A percentile compares a stretch with the other conserved stretches of the same genome.
Conservation (phyloP, 2,113 vertebrate genomes). For the Synchiropus splendidus region DNA sequence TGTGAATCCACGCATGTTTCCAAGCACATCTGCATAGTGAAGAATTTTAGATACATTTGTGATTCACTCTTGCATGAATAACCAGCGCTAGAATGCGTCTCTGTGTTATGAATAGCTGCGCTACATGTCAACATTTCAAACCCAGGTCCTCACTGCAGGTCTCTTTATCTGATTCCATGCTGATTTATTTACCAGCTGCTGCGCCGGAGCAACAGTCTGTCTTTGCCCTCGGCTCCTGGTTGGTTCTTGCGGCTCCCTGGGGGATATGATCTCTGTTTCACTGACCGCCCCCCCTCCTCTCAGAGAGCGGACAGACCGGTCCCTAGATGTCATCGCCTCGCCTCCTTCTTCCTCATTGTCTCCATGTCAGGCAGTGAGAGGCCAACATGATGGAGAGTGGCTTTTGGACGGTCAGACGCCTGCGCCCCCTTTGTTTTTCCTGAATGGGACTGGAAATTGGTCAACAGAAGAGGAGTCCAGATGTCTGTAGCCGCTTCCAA, state of each 20-base stretch:
- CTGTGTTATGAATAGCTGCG: no score
- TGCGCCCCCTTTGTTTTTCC: conserved; percentile 44
- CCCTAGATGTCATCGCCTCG: conserved; percentile 10
- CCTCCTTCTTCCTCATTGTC: conserved; percentile 47
- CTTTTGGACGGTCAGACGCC: conserved; percentile 42
- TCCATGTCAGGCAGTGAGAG: conserved; percentile 52
- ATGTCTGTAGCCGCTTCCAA: conserved; percentile 40
- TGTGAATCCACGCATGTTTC: no score
- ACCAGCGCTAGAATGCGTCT: no score
- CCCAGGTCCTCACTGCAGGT: no score
- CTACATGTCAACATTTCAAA: no score
- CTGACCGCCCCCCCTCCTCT: conserved; percentile 5
- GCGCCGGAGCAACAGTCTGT: conserved; percentile 46
- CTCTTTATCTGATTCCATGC: conserved; percentile 12
- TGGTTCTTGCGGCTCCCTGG: conserved; percentile 29
- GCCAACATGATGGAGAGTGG: conserved; percentile 57
- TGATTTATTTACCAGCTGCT: conserved; percentile 48
- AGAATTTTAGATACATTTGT: no score
- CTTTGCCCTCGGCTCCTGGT: conserved; percentile 11
- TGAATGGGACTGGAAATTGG: conserved; percentile 49
- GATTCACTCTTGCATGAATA: no score
- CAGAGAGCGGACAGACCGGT: conserved; percentile 20
- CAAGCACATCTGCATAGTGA: no score
- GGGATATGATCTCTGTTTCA: conserved; percentile 30
- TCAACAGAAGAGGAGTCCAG: conserved; percentile 50